phyloP scores from a whole-genome alignment of 2,888 invertebrate genomes.

The Mayetiola destructor region DNA sequence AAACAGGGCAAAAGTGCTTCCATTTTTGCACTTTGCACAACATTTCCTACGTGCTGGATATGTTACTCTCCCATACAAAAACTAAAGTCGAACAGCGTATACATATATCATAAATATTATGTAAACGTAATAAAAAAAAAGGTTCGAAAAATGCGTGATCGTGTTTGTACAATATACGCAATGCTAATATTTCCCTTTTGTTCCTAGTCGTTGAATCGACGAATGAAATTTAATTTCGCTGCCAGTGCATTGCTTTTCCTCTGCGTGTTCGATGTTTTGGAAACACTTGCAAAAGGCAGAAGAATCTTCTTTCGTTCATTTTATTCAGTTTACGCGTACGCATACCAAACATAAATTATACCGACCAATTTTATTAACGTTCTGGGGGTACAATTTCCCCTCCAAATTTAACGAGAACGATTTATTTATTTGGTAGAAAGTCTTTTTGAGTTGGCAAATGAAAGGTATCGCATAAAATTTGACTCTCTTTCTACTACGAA shows the following conservation, averaged over 20 bases:
- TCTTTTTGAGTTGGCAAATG: background rate
- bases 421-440: slow-evolving; percentile 9
- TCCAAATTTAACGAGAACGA: background rate
- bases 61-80: background rate
- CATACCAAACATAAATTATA: slow-evolving; percentile 11
- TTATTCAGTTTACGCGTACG: slow-evolving; percentile 5
- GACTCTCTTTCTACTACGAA: too few species aligned
- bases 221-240: slow-evolving; percentile 8
- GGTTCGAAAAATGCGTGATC: slow-evolving; percentile 13
- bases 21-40: background rate
- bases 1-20: background rate
- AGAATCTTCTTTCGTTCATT: background rate
- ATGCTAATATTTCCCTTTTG: background rate
- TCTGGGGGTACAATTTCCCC: slow-evolving; percentile 9
- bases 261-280: too few species aligned
- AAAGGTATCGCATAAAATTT: background rate
- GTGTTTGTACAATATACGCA: background rate
- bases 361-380: slow-evolving; percentile 11
- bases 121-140: slow-evolving; percentile 8
- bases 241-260: background rate
- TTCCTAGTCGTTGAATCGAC: background rate
- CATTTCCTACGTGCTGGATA: background rate
- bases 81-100: background rate
- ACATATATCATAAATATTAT: slow-evolving; percentile 12
- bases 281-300: slow-evolving; percentile 9